phyloP scores from a whole-genome alignment of 1,140 invertebrate genomes.

The Zophobas atratus region DNA sequence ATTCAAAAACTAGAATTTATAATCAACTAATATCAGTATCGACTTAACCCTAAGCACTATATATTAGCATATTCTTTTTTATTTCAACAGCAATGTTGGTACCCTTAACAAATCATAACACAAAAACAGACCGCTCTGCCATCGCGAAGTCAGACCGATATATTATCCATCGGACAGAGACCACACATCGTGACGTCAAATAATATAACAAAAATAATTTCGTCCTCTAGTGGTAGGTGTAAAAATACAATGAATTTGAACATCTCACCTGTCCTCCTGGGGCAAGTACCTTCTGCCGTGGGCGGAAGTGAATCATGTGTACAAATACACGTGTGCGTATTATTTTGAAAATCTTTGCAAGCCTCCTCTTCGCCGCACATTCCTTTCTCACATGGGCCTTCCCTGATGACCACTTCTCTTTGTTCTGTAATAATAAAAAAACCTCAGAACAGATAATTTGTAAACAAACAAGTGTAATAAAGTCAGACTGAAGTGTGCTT shows the following conservation, averaged over 20 bases:
- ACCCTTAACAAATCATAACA: too few species aligned
- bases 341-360: conserved; percentile 70
- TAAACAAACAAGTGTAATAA: conserved; percentile 7
- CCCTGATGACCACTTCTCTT: conserved; percentile 52
- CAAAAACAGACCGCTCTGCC: too few species aligned
- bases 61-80: too few species aligned
- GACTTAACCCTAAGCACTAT: too few species aligned
- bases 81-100: too few species aligned
- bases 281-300: conserved; percentile 76
- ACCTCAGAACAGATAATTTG: conserved; percentile 5
- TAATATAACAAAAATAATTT: conserved; percentile 2
- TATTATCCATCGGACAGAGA: conserved; percentile 4
- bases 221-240: conserved; percentile 20
- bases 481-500: conserved; percentile 22
- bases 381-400: conserved; percentile 69
- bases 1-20: too few species aligned
- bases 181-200: background rate
- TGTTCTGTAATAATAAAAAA: conserved; percentile 53
- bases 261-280: conserved; percentile 72
- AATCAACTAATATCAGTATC: too few species aligned
- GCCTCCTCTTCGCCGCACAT: conserved; percentile 77
- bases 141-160: too few species aligned
- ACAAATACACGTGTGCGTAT: conserved; percentile 76
- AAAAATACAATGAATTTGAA: conserved; percentile 19
- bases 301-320: conserved; percentile 75